Conservation (phyloP, 2,797 vertebrate genomes). For the Gymnoscopelus microlampas region DNA sequence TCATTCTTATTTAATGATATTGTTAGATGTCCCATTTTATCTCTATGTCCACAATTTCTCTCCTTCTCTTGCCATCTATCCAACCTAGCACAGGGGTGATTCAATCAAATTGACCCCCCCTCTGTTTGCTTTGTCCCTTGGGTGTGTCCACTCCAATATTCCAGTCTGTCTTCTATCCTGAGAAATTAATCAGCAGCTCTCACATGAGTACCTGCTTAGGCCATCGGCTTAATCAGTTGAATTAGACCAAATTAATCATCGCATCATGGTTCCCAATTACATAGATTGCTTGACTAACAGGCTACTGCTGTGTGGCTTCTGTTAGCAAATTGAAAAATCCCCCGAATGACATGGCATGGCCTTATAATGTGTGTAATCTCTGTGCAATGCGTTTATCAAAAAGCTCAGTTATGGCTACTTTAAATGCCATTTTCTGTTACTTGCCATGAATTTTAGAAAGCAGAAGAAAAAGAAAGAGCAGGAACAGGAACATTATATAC, state of each 20-base stretch:
- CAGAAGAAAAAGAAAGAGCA: neutral
- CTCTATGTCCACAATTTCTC: slow-evolving; percentile 15
- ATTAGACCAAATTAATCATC: slow-evolving; percentile 22
- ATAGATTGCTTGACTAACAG: slow-evolving; percentile 11
- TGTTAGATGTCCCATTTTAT: slow-evolving; percentile 57
- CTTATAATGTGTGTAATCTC: neutral
- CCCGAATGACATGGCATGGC: no score
- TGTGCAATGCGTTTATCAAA: neutral
- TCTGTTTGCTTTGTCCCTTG: slow-evolving; percentile 48
- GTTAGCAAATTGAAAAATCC: neutral
- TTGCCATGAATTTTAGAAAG: slow-evolving; percentile 1
- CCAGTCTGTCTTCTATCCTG: neutral
- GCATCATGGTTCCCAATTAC: slow-evolving; percentile 7
- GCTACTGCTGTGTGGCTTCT: neutral
- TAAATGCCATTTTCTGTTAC: neutral
- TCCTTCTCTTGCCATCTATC: slow-evolving; percentile 43
- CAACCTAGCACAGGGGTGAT: slow-evolving; percentile 42
- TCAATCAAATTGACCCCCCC: slow-evolving; percentile 48
- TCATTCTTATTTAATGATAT: slow-evolving; percentile 42
- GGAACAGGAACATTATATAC: slow-evolving; percentile 6
- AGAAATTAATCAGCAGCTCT: slow-evolving; percentile 21
- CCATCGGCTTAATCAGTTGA: slow-evolving; percentile 34
- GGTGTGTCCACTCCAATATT: slow-evolving; percentile 46
- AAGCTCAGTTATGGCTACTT: no score
- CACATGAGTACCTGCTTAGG: slow-evolving; percentile 1